Base-by-base conservation (phyloP, 1,140 invertebrate genomes). In the Lordiphosa collinella region DNA sequence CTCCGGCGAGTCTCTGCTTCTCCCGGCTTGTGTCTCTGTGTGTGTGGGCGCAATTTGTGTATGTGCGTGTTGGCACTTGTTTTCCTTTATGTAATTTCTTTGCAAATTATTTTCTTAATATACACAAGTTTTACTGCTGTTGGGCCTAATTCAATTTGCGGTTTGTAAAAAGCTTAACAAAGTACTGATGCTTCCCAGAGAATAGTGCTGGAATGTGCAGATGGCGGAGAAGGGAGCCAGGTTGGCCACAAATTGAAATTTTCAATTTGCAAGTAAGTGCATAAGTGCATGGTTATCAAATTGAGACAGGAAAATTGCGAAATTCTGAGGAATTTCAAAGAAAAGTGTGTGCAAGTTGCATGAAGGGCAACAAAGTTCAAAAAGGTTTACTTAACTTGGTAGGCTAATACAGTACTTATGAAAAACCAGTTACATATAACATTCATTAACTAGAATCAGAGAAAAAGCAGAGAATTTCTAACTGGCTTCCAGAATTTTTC, bases 41-140 rank as follows among this genome's bases (percentile, higher is more conserved):
- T 56, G 43, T 35, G 32, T 54, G 38, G 14, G 34, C 13, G 29
- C 2, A n/a, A 10, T 46, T n/a, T 48, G 22, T 50, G 29, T 43
- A 34, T 62, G 25, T 46, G 49, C 11, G 29, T 59, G 43, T 59
- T 49, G 71, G 78, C 75, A 80, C 75, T 80, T 80, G 76, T 80
- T 82, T 82, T 82, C 71, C 58, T 68, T 80, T 82, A 82, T 80
- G 66, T 76, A 80, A 82, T 80, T 80, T 82, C 76, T 63, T 82
- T 76, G 75, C 75, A 74, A 80, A 82, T 80, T 67, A 76, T 66
- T 75, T 59, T 66, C 70, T 66, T 66, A 66, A 47, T 70, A 41
- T 56, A 68, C 53, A 56, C 54, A 59, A 58, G 46, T 58, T 59
- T 64, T 36, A 54, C 34, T 22, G 31, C 25, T 35, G 43, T 31